phyloP scores from a whole-genome alignment of 2,113 vertebrate species.

The Scartelaos histophorus region DNA sequence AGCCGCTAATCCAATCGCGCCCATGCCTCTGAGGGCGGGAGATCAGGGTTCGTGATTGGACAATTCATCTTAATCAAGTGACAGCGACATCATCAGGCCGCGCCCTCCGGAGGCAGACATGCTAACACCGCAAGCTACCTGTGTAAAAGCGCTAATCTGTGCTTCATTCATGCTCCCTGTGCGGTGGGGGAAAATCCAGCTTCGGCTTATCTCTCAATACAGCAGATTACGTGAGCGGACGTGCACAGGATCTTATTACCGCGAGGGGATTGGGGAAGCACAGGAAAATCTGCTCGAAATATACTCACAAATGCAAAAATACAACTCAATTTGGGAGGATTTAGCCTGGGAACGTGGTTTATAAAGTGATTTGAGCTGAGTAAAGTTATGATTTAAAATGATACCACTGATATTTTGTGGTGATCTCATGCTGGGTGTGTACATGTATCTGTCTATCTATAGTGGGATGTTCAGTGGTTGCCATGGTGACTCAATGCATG shows the following conservation, averaged over 20 bases:
- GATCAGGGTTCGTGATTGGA: slow-evolving; percentile 62
- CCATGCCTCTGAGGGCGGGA: slow-evolving; percentile 57
- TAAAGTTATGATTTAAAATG: too few relatives aligned
- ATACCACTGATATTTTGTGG: too few relatives aligned
- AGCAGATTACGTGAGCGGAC: slow-evolving; percentile 57
- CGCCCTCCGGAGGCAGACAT: slow-evolving; percentile 15
- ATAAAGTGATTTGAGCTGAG: too few relatives aligned
- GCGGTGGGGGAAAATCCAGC: slow-evolving; percentile 49
- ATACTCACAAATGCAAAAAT: too few relatives aligned
- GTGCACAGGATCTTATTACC: slow-evolving; percentile 36
- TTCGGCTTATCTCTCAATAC: slow-evolving; percentile 51
- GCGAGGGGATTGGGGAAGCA: slow-evolving; percentile 40
- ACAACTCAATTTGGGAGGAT: neutral
- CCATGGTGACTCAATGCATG: too few relatives aligned
- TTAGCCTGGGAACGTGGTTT: neutral
- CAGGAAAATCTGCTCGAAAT: slow-evolving; percentile 4
- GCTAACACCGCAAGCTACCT: neutral
- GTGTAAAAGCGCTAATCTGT: neutral
- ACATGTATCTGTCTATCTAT: too few relatives aligned
- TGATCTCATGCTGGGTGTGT: too few relatives aligned
- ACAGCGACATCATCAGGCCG: slow-evolving; percentile 51
- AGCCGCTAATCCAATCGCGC: slow-evolving; percentile 72
- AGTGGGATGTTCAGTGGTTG: too few relatives aligned
- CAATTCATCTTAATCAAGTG: slow-evolving; percentile 72
- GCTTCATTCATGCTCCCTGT: slow-evolving; percentile 35